Percentiles rank a stretch among this genome's conserved stretches.
Conservation (phyloP, 2,113 vertebrate genomes). For the Ovis aries region ARS-UI_Ramb_v3.0 NC_056072.1:46719001-46719500, state of each 20-base stretch:
- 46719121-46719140: neutral
- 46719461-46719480: neutral
- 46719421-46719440: neutral
- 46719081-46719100: neutral
- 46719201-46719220: neutral
- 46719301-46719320: neutral
- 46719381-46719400: neutral
- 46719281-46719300: neutral
- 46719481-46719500: neutral
- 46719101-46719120: neutral
- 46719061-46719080: constrained; percentile 6
- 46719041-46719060: neutral
- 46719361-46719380: neutral
- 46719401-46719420: neutral
- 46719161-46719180: neutral
- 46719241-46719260: neutral
- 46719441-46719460: neutral
- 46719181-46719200: neutral
- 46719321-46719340: neutral
- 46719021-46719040: neutral
- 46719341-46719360: constrained; percentile 22
- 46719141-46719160: neutral
- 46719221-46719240: neutral
- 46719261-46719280: neutral
- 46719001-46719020: neutral